These are phyloP conservation scores for Tetranychus piercei DNA, from an alignment of 2,888 invertebrate genomes.

Conservation along the genomic window DNA sequence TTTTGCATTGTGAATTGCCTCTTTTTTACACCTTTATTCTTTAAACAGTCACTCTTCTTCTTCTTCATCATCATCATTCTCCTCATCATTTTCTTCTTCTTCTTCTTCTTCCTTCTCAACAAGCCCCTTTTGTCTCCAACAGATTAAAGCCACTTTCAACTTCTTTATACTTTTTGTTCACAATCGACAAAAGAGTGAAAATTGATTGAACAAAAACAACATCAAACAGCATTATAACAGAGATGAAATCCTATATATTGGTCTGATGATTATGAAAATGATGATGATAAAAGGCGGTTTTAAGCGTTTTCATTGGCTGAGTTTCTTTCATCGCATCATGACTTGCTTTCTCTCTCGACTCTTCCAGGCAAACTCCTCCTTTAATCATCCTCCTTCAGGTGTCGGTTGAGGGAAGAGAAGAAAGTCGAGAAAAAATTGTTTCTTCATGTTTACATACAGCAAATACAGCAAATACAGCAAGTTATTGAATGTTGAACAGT, in stretches of 20 bases:
- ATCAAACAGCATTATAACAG: background rate
- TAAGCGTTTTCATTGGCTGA: background rate
- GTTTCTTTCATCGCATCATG: background rate
- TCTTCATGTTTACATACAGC: no score
- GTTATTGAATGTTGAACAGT: no score
- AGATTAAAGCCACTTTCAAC: background rate
- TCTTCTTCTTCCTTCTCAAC: background rate
- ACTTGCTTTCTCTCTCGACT: background rate
- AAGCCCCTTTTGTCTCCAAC: background rate
- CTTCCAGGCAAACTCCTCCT: background rate
- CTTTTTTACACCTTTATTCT: background rate
- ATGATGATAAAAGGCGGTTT: background rate
- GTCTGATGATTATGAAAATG: background rate
- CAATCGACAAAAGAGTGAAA: background rate
- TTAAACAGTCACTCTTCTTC: background rate
- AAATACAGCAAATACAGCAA: no score
- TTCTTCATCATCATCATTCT: background rate
- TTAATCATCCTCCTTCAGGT: background rate
- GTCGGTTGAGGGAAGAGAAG: background rate
- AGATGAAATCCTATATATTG: background rate
- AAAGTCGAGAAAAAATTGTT: no score
- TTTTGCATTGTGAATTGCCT: background rate
- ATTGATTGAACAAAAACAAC: background rate
- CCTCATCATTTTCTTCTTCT: no score
- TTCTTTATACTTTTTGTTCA: background rate